phyloP scores from a whole-genome alignment of 2,888 invertebrate genomes.

The Eupithecia inturbata region DNA sequence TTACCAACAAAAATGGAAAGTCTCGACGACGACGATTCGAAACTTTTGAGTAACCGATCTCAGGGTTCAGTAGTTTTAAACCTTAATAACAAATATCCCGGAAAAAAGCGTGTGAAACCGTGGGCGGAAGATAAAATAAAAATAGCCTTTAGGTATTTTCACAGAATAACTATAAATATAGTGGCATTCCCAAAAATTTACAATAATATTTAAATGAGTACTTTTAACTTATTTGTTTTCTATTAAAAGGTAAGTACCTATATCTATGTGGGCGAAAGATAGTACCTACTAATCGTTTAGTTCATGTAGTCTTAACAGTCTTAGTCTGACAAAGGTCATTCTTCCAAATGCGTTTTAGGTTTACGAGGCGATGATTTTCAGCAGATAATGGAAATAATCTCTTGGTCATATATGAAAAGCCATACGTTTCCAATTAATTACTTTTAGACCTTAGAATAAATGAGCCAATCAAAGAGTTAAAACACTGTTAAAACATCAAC shows the following conservation, averaged over 20 bases:
- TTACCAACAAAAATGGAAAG: background rate
- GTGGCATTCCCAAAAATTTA: too few relatives aligned
- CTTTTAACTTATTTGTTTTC: too few relatives aligned
- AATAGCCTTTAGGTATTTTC: too few relatives aligned
- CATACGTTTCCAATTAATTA: background rate
- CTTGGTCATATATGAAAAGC: background rate
- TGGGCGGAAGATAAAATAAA: too few relatives aligned
- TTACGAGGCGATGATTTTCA: background rate
- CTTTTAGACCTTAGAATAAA: background rate
- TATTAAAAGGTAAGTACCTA: too few relatives aligned
- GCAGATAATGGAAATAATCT: background rate
- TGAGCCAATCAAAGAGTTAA: background rate
- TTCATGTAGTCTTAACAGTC: too few relatives aligned
- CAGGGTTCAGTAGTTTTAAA: background rate
- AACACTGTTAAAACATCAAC: background rate
- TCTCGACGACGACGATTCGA: background rate
- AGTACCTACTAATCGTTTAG: too few relatives aligned
- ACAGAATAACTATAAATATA: too few relatives aligned
- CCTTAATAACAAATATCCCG: background rate
- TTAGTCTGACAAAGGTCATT: background rate
- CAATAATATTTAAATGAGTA: too few relatives aligned
- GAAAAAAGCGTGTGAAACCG: too few relatives aligned
- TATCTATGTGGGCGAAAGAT: too few relatives aligned
- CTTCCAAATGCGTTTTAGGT: background rate
- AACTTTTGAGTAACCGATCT: background rate